Conservation (phyloP, 2,113 vertebrate genomes). For the Narcine bancroftii region DNA sequence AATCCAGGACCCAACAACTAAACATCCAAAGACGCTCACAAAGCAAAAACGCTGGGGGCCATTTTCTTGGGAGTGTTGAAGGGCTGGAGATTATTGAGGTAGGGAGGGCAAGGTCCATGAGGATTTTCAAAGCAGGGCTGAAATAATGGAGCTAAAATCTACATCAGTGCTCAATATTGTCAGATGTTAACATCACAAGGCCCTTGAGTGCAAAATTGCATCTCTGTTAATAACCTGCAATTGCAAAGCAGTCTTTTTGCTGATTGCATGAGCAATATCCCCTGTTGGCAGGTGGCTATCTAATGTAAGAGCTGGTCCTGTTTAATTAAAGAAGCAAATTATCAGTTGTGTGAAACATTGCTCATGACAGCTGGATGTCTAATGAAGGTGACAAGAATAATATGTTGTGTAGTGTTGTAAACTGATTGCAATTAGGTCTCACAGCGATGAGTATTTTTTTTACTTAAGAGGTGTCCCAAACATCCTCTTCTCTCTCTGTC, state of each 20-base stretch:
- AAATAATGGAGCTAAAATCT: not conserved
- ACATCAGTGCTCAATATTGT: not conserved
- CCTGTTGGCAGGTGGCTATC: slow-evolving; percentile 3
- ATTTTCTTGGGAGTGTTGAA: not conserved
- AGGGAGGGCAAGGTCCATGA: not conserved
- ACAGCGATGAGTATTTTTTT: not conserved
- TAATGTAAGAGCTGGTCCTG: not conserved
- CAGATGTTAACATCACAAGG: not conserved
- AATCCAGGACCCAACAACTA: no score
- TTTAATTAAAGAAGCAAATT: slow-evolving; percentile 35
- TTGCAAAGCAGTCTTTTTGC: not conserved
- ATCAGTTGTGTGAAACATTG: slow-evolving; percentile 30
- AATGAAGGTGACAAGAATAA: slow-evolving; percentile 29
- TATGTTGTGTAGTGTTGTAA: not conserved
- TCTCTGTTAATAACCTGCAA: slow-evolving; percentile 26
- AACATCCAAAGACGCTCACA: not conserved
- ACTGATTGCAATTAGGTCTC: slow-evolving; percentile 21
- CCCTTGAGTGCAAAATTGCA: slow-evolving; percentile 2
- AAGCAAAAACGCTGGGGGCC: not conserved
- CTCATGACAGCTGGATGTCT: slow-evolving; percentile 20
- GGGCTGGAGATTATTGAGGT: not conserved
- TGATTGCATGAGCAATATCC: slow-evolving; percentile 1
- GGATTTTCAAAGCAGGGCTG: not conserved
- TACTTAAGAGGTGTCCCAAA: not conserved
- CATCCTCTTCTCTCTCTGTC: not conserved